Conservation (phyloP, 2,113 vertebrate genomes). For the Cheilinus undulatus region DNA sequence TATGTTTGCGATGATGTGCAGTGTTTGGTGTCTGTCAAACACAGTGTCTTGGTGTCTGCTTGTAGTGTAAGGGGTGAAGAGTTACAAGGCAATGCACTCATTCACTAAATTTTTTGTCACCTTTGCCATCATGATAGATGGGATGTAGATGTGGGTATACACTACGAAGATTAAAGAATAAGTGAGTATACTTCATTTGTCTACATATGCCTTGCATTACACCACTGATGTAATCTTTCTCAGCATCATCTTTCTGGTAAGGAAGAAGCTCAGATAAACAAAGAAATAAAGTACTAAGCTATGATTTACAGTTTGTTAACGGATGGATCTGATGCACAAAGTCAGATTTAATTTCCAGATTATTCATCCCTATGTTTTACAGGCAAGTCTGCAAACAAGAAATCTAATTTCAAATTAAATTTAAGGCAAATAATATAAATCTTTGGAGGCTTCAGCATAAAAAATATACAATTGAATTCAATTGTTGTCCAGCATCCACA, state of each 20-base stretch:
- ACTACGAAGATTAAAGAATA: too few relatives aligned
- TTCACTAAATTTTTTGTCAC: too few relatives aligned
- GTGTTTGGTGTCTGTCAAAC: too few relatives aligned
- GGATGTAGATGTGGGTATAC: too few relatives aligned
- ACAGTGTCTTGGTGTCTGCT: too few relatives aligned
- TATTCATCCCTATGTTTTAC: conserved; percentile 21
- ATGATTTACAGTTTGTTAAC: neutral
- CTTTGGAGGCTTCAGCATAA: neutral
- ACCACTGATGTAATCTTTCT: too few relatives aligned
- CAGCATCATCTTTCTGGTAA: neutral
- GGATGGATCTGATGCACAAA: neutral
- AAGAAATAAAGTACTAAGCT: neutral
- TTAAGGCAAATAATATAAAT: neutral
- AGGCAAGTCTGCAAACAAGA: neutral
- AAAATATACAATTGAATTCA: neutral
- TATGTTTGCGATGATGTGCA: too few relatives aligned
- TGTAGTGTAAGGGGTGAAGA: too few relatives aligned
- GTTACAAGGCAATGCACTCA: too few relatives aligned
- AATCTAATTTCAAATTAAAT: neutral
- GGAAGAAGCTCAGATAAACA: neutral
- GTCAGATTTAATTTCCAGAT: conserved; percentile 22
- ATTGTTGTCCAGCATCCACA: neutral
- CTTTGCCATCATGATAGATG: too few relatives aligned
- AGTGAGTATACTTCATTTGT: too few relatives aligned
- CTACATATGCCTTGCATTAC: too few relatives aligned